Evolutionary conservation across 2,113 vertebrate genomes (phyloP).

Genomic region (Psephotus haematonotus): DNA sequence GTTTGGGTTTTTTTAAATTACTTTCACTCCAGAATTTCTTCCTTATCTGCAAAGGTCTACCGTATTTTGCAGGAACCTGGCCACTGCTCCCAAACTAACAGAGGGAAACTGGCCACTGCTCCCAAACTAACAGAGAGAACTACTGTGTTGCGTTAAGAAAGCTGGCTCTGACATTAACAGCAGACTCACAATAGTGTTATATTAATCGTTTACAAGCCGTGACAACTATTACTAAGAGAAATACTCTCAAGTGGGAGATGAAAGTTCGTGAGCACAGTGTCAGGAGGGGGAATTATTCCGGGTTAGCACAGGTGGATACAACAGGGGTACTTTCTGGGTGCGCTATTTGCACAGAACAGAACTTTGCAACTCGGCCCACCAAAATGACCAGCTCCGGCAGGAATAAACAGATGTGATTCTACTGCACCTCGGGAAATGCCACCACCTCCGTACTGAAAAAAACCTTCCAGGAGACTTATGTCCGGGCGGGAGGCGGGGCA

Average conservation of each 20-base stretch:
- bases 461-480: not conserved
- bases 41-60: not conserved
- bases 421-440: accelerated
- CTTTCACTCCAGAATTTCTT: not conserved
- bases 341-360: not conserved
- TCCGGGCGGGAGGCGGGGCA: not conserved
- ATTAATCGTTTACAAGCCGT: not conserved
- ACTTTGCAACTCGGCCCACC: not conserved
- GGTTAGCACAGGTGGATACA: not conserved
- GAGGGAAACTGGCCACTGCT: not conserved
- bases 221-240: not conserved
- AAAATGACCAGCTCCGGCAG: accelerated
- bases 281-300: not conserved
- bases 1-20: not conserved
- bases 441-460: not conserved
- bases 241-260: accelerated
- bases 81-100: not conserved
- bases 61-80: not conserved
- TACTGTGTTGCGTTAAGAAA: not conserved
- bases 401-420: not conserved
- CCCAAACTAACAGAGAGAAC: not conserved
- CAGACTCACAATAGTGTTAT: not conserved
- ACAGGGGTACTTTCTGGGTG: accelerated
- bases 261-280: not conserved
- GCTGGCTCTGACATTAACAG: not conserved